Conservation (phyloP, 2,888 invertebrate genomes). For the Ctena decussata region DNA sequence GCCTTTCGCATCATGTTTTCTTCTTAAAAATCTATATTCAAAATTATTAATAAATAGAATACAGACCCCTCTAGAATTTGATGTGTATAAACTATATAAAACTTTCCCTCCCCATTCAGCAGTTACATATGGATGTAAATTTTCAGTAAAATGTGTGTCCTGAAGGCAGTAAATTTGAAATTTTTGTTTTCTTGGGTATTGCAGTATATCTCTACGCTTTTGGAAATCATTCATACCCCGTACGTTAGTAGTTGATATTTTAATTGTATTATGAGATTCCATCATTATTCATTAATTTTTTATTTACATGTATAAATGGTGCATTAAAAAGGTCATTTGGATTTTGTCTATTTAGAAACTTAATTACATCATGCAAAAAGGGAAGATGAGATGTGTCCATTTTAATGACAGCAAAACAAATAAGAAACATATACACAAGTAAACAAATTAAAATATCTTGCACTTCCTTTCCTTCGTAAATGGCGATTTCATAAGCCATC, state of each 20-base stretch:
- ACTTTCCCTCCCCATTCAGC: slow-evolving; percentile 27
- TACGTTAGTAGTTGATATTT: neutral
- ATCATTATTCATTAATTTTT: too few relatives aligned
- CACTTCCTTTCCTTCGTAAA: too few relatives aligned
- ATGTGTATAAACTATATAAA: slow-evolving; percentile 18
- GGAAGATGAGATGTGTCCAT: too few relatives aligned
- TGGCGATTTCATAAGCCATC: too few relatives aligned
- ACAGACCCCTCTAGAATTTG: slow-evolving; percentile 26
- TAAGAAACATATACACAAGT: too few relatives aligned
- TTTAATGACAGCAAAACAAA: too few relatives aligned
- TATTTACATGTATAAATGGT: too few relatives aligned
- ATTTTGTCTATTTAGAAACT: too few relatives aligned
- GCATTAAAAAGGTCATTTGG: too few relatives aligned
- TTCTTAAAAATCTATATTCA: neutral
- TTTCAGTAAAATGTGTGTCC: slow-evolving; percentile 9
- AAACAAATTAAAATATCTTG: too few relatives aligned
- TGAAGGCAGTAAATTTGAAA: slow-evolving; percentile 14
- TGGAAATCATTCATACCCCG: neutral
- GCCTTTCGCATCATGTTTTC: neutral
- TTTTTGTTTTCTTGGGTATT: neutral
- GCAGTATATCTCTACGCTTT: slow-evolving; percentile 19
- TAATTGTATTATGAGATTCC: neutral
- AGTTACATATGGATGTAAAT: slow-evolving; percentile 9
- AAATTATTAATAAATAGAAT: slow-evolving; percentile 29
- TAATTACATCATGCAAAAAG: too few relatives aligned